Evolutionary conservation across 1,140 invertebrate genomes (phyloP).

Genomic region (Latrodectus geometricus): DNA sequence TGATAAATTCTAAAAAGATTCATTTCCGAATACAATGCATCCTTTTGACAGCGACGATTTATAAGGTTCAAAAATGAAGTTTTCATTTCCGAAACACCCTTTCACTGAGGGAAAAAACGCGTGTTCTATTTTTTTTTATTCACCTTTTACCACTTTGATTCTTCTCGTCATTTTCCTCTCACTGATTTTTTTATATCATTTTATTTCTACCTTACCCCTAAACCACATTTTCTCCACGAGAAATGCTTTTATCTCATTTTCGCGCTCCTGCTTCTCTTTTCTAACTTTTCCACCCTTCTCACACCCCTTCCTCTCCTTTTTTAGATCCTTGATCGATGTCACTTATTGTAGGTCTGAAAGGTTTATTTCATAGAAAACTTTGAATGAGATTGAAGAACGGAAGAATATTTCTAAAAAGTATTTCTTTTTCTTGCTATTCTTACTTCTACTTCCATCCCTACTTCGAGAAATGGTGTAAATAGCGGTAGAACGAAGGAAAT

Average conservation of each 20-base stretch:
- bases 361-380: slow-evolving; percentile 20
- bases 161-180: background rate
- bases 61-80: slow-evolving; percentile 22
- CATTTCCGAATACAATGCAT: no score
- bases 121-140: slow-evolving; percentile 10
- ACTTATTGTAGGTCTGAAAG: slow-evolving; percentile 38
- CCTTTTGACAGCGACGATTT: background rate
- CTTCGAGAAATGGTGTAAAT: no score
- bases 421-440: no score
- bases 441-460: no score
- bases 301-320: slow-evolving; percentile 4
- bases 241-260: background rate
- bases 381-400: slow-evolving; percentile 8
- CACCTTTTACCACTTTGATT: background rate
- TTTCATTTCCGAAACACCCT: slow-evolving; percentile 28
- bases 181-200: slow-evolving; percentile 14
- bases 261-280: background rate
- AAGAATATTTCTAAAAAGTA: no score
- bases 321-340: slow-evolving; percentile 31
- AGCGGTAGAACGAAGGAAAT: no score
- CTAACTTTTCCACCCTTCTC: slow-evolving; percentile 5
- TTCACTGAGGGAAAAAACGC: background rate
- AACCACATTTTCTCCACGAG: background rate
- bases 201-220: slow-evolving; percentile 6
- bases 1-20: no score